Conservation (phyloP, 2,113 vertebrate genomes). For the Gallinago jamesoni region DNA sequence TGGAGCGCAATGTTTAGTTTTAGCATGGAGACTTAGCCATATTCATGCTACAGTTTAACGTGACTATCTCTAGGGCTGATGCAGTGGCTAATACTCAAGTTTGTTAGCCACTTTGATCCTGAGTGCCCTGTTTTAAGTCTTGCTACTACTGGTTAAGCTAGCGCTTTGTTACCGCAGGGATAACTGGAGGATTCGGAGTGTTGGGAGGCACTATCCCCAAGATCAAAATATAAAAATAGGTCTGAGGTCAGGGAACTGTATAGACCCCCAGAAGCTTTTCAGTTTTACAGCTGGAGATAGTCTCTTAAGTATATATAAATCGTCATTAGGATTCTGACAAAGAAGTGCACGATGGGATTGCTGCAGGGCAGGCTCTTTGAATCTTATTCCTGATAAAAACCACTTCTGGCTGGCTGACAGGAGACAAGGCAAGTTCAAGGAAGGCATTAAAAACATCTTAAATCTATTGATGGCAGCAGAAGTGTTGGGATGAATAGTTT, state of each 20-base stretch:
- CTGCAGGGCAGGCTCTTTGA: constrained; percentile 83
- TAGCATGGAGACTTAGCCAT: constrained; percentile 52
- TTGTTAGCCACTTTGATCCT: constrained; percentile 81
- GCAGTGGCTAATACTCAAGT: constrained; percentile 71
- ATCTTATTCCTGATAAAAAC: constrained; percentile 78
- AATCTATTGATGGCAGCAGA: constrained; percentile 74
- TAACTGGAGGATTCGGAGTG: constrained; percentile 77
- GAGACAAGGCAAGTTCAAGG: constrained; percentile 79
- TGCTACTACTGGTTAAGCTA: constrained; percentile 76
- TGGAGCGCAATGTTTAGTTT: constrained; percentile 30
- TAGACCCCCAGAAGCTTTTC: constrained; percentile 78
- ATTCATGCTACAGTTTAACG: constrained; percentile 50
- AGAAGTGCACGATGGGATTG: constrained; percentile 80
- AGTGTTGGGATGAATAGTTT: constrained; percentile 72
- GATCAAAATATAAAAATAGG: constrained; percentile 84
- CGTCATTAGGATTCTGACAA: constrained; percentile 83
- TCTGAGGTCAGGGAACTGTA: constrained; percentile 79
- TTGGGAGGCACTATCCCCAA: constrained; percentile 76
- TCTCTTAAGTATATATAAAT: constrained; percentile 84
- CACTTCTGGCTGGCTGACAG: constrained; percentile 81
- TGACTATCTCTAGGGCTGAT: constrained; percentile 64
- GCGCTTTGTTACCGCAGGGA: constrained; percentile 75
- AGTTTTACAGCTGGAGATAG: constrained; percentile 80
- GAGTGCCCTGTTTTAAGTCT: constrained; percentile 78
- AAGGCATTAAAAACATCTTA: constrained; percentile 77